Base-by-base conservation (phyloP, 2,888 invertebrate genomes). In the Chloroclystis v-ata region DNA sequence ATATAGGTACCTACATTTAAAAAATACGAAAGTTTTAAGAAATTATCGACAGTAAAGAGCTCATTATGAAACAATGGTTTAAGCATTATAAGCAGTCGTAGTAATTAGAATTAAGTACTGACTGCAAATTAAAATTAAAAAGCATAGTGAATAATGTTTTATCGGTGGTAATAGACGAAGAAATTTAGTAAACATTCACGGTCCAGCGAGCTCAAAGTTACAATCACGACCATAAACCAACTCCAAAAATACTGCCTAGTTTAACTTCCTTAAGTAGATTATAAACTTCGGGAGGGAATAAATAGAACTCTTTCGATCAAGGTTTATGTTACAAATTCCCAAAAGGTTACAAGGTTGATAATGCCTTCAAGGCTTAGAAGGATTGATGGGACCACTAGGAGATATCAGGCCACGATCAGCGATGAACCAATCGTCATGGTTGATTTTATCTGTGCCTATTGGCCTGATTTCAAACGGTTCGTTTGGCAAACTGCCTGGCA, bases 381-480 rank as follows among this genome's bases (percentile, higher is more conserved):
- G 26, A 44, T 44, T 40, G 40, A 29, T 26, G 40, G 33, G 26
- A 26, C 16, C 28, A 43, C 37, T n/a, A 29, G 13, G 25, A 30
- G 10, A 26, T 28, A 20, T 6, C 14, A 33, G 14, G 35, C 29
- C 48, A 40, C 37, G 32, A 44, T 49, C 49, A 13, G 43, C 40
- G 35, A 12, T 26, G 10, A 16, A 37, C 20, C 16, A 44, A 44
- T 37, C 43, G 28, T 38, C 43, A 47, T 37, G 7, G 28, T 28
- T 38, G 28, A 33, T 20, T 28, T 33, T 37, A 47, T 38, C 37
- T 42, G 16, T 9, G 35, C 13, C 40, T 37, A 47, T 47, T 43
- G 33, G 16, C 42, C 28, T 38, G 20, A 26, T 43, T 42, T 43
- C 10, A 20, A 38, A 32, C 10, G 30, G 20, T 38, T 39, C 12